Percentiles rank a stretch among this genome's conserved stretches.
These are phyloP conservation scores for Ibidorhyncha struthersii DNA, from an alignment of 2,113 vertebrate species.

Conservation along the genomic window DNA sequence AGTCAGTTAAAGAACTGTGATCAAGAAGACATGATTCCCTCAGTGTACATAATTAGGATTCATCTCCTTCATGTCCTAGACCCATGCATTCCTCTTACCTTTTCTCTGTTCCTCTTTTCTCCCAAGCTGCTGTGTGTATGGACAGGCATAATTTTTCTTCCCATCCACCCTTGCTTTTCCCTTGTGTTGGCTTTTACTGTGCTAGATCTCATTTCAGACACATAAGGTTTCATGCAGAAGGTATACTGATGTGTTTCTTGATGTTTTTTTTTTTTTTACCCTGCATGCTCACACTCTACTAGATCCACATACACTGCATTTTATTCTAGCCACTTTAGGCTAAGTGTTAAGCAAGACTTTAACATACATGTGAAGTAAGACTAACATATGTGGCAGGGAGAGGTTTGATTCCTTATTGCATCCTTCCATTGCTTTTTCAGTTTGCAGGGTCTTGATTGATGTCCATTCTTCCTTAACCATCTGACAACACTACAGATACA, in stretches of 20 bases:
- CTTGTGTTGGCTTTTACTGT: neutral
- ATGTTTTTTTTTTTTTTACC: neutral
- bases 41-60: neutral
- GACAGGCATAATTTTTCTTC: neutral
- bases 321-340: neutral
- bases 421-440: neutral
- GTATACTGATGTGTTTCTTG: neutral
- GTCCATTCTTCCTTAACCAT: neutral
- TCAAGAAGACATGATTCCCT: neutral
- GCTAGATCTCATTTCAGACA: neutral
- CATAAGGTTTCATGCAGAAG: neutral
- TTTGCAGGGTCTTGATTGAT: neutral
- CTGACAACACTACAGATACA: accelerated
- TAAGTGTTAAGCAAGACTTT: neutral
- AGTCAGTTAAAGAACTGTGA: neutral
- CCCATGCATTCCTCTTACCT: neutral
- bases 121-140: neutral
- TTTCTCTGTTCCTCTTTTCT: neutral
- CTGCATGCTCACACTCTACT: neutral
- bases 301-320: neutral
- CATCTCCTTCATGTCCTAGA: neutral
- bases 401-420: neutral
- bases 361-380: neutral
- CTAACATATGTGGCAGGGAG: neutral
- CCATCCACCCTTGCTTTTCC: neutral